Evolutionary conservation across 2,888 invertebrate genomes (phyloP).

Genomic region (Seladonia tumulorum): DNA sequence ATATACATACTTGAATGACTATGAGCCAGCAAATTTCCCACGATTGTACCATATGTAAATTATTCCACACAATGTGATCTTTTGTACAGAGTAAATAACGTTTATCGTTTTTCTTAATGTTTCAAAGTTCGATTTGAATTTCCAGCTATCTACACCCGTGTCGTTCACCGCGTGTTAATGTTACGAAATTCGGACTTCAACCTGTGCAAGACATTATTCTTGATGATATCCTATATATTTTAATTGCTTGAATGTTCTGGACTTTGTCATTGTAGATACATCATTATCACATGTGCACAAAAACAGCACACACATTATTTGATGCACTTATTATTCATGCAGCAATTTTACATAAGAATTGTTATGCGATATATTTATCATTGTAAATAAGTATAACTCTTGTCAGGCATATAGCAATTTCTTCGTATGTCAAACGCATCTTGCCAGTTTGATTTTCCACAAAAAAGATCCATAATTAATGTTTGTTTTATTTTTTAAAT

Average conservation of each 20-base stretch:
- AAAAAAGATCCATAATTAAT: no score
- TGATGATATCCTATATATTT: not conserved
- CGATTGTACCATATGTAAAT: no score
- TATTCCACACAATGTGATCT: not conserved
- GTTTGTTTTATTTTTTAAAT: no score
- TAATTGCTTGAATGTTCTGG: not conserved
- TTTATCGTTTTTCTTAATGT: not conserved
- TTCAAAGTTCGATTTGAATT: not conserved
- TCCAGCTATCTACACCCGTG: not conserved
- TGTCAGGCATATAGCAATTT: not conserved
- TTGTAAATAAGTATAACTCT: no score
- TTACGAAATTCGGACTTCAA: not conserved
- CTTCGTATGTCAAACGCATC: not conserved
- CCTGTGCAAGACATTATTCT: not conserved
- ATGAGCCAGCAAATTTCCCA: no score
- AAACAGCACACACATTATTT: not conserved
- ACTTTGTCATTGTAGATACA: not conserved
- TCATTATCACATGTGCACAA: no score
- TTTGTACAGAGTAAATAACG: not conserved
- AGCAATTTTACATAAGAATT: not conserved
- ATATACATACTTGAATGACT: no score
- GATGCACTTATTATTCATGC: not conserved
- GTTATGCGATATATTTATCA: no score
- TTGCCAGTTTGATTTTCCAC: not conserved
- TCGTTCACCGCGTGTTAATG: constrained; percentile 4